Percentiles rank a stretch among this genome's conserved stretches.
These are phyloP conservation scores for Artemisiospiza belli DNA, from an alignment of 2,113 vertebrate species.

Conservation along the genomic window DNA sequence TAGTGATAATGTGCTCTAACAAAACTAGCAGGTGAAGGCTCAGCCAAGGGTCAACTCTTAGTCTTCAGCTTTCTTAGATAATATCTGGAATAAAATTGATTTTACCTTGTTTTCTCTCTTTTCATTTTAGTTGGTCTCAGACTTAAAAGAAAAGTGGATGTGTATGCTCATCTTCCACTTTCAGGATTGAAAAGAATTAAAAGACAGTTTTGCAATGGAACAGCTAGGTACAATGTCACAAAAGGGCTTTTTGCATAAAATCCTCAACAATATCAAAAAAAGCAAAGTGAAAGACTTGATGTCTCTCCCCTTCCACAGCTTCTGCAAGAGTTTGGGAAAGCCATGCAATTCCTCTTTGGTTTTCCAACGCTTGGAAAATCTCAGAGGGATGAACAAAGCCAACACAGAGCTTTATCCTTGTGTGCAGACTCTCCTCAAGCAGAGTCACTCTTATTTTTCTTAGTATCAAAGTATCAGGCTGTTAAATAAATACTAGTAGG, in stretches of 20 bases:
- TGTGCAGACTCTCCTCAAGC: background rate
- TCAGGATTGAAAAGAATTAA: background rate
- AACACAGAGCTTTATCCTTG: fast-evolving
- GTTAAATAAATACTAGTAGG: background rate
- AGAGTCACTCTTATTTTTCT: background rate
- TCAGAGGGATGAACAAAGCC: background rate
- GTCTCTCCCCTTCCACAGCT: background rate
- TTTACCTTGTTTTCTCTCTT: background rate
- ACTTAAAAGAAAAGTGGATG: background rate
- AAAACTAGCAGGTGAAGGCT: background rate
- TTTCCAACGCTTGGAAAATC: background rate
- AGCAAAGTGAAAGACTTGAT: background rate
- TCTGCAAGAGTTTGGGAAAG: background rate
- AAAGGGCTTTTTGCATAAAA: background rate
- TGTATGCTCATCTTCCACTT: background rate
- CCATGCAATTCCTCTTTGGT: background rate
- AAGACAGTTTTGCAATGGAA: background rate
- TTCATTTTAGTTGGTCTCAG: background rate
- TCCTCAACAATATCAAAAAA: background rate
- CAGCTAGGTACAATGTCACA: background rate
- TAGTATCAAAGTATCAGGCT: background rate
- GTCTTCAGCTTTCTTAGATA: background rate
- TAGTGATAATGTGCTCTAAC: background rate
- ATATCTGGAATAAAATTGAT: background rate
- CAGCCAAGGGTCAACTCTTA: background rate